These are phyloP conservation scores for Lagocephalus sceleratus DNA, from an alignment of 2,797 vertebrate species.

Conservation along the genomic window DNA sequence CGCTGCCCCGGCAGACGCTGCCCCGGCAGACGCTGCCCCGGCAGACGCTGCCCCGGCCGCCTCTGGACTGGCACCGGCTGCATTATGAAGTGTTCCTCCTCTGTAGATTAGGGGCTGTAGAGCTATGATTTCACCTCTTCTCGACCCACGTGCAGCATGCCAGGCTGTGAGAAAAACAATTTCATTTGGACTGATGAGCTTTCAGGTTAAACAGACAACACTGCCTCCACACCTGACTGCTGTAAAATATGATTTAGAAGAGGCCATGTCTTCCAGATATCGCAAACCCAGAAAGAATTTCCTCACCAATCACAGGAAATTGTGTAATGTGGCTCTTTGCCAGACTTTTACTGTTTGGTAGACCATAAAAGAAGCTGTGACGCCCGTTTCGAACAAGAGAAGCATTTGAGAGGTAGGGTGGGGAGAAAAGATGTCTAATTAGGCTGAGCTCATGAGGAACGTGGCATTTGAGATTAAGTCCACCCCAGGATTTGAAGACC, in stretches of 20 bases:
- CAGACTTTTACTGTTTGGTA: slow-evolving; percentile 19
- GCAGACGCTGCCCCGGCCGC: slow-evolving; percentile 13
- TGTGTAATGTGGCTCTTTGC: slow-evolving; percentile 30
- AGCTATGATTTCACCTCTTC: slow-evolving; percentile 28
- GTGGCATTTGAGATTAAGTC: slow-evolving; percentile 61
- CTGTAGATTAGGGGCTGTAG: slow-evolving; percentile 44
- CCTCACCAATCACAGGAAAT: slow-evolving; percentile 14
- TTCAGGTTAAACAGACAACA: slow-evolving; percentile 18
- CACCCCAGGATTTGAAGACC: slow-evolving; percentile 31
- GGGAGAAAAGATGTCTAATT: slow-evolving; percentile 40
- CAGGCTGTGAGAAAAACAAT: slow-evolving; percentile 17
- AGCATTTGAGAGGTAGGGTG: slow-evolving; percentile 13
- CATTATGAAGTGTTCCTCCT: slow-evolving; percentile 34
- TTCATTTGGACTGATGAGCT: slow-evolving; percentile 31
- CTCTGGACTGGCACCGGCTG: slow-evolving; percentile 38
- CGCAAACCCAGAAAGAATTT: slow-evolving; percentile 6
- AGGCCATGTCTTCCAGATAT: slow-evolving; percentile 9
- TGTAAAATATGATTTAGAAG: slow-evolving; percentile 15
- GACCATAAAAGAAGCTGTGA: slow-evolving; percentile 21
- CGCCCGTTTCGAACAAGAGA: slow-evolving; percentile 11
- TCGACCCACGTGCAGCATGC: slow-evolving; percentile 48
- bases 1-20: slow-evolving; percentile 20
- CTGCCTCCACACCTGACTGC: not conserved
- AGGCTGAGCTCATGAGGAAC: slow-evolving; percentile 43
- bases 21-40: slow-evolving; percentile 36